Evolutionary conservation across 2,888 invertebrate species (phyloP), one percentile per base, ranked within the genome.

Genomic region (Drosophila ochracea): DNA sequence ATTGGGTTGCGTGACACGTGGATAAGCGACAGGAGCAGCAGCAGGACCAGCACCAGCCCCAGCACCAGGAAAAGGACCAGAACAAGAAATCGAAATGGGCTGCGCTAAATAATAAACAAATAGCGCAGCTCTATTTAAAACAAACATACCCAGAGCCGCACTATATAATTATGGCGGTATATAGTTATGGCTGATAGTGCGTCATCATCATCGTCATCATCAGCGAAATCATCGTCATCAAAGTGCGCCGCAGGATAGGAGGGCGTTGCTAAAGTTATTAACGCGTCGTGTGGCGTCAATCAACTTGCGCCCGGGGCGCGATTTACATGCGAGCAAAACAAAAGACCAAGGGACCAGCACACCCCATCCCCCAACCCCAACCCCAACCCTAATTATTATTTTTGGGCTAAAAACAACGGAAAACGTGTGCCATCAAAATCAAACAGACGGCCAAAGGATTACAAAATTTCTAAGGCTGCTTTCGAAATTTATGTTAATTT

Each of bases 251-350:
- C 82, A 84, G 87, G 83, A 78, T 28, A 73, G 65, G 74, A 72
- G 76, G 88, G 88, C 89, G 88, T 89, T 83, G 84, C 88, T 89
- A 85, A 85, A 85, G 88, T 89, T 84, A 84, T 90, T 89, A 90
- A 90, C 82, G 82, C 82, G 87, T 87, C 83, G 87, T 84, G 89
- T 83, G 87, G 89, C 86, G 89, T 90, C 91, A 91, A 89, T 91
- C 89, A 90, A 83, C 73, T 80, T 73, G 80, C 71, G 78, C 73
- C 70, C 41, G 52, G 69, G 71, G 79, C 83, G 68, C 78, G 69
- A 66, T 83, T 84, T 89, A 72, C 83, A 80, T 88, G 83, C 66
- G 68, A 25, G 60, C 50, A 54, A 54, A 54, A 73, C 72, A 65
- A 79, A 71, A 73, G 67, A 35, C 57, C 70, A 67, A 59, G 33